Percentiles rank a stretch among this genome's conserved stretches.
These are phyloP conservation scores for Ibidorhyncha struthersii DNA, from an alignment of 2,113 vertebrate genomes.

Conservation along the genomic window DNA sequence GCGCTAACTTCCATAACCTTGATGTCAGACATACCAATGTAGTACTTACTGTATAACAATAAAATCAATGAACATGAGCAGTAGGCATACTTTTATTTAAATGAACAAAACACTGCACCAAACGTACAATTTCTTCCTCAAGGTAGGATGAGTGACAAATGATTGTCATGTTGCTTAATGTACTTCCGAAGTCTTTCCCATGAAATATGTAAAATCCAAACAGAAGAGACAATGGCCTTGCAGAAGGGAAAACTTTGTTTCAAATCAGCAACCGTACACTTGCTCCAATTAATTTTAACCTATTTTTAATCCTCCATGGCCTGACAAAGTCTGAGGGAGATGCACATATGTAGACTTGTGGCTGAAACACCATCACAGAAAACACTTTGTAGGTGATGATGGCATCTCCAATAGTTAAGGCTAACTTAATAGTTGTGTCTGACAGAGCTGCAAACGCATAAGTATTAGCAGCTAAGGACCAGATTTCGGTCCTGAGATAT, in stretches of 20 bases:
- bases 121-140: not conserved
- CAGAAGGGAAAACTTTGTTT: not conserved
- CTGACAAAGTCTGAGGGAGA: not conserved
- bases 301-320: not conserved
- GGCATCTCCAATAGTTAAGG: fast-evolving
- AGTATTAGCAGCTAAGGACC: not conserved
- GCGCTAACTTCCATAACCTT: not conserved
- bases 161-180: not conserved
- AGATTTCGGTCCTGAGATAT: not conserved
- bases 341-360: not conserved
- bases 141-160: not conserved
- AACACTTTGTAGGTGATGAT: not conserved
- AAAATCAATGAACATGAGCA: not conserved
- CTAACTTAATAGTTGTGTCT: too few species aligned
- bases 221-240: not conserved
- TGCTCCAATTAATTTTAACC: not conserved
- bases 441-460: not conserved
- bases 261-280: not conserved
- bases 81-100: not conserved
- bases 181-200: not conserved
- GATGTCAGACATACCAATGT: not conserved
- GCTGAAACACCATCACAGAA: not conserved
- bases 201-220: not conserved
- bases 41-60: not conserved
- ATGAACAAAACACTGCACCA: not conserved